Conservation (phyloP, 2,113 vertebrate species). For the Triplophysa tibetana region DNA sequence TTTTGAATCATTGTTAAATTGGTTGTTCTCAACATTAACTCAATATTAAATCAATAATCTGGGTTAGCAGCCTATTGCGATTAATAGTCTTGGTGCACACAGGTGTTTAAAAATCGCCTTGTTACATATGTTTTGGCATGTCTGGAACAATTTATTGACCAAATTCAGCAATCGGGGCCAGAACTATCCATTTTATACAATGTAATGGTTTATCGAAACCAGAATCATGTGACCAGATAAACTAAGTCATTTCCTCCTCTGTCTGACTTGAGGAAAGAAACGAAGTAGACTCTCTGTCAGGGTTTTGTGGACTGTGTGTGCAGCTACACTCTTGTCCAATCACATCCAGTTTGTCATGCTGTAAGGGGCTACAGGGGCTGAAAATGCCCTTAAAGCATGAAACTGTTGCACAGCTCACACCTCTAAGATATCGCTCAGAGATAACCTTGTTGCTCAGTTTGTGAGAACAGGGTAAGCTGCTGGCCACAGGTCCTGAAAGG, state of each 20-base stretch:
- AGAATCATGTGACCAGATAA: too few species aligned
- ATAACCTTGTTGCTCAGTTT: not conserved
- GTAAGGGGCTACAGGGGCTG: not conserved
- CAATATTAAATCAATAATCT: too few species aligned
- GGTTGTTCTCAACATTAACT: too few species aligned
- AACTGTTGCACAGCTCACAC: not conserved
- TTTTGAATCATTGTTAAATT: too few species aligned
- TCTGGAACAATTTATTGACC: too few species aligned
- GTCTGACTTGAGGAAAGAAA: conserved; percentile 2
- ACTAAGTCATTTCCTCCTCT: not conserved
- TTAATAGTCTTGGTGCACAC: not conserved
- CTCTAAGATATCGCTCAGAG: not conserved
- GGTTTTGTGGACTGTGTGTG: not conserved
- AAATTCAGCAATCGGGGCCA: not conserved
- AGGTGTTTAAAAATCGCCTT: too few species aligned
- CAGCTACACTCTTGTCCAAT: not conserved
- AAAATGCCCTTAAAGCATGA: not conserved
- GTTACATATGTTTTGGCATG: too few species aligned
- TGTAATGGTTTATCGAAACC: not conserved
- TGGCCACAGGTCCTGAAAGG: not conserved
- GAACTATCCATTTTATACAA: conserved; percentile 2
- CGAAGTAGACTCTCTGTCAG: conserved; percentile 1
- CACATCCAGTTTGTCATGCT: not conserved
- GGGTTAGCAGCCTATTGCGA: too few species aligned
- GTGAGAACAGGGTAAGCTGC: not conserved